These are phyloP conservation scores for Acleris literana DNA, from an alignment of 2,888 invertebrate genomes.

Conservation along the genomic window DNA sequence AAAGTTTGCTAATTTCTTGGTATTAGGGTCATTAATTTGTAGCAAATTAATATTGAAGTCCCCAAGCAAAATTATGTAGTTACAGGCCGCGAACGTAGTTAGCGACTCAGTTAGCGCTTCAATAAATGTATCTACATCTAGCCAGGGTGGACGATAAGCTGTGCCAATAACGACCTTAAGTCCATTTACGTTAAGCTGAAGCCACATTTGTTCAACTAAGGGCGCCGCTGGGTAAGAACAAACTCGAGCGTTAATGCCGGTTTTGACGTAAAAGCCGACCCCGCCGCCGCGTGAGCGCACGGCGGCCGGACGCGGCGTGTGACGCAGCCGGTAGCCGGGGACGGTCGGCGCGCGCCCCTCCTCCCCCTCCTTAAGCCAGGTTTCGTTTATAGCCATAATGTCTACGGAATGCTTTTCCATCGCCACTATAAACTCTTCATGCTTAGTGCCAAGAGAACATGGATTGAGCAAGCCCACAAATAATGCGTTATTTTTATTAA, in stretches of 20 bases:
- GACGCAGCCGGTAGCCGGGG: slow-evolving; percentile 40
- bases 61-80: slow-evolving; percentile 1
- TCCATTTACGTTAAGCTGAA: background rate
- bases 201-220: slow-evolving; percentile 23
- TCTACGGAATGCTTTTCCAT: slow-evolving; percentile 36
- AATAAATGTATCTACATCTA: slow-evolving; percentile 10
- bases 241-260: background rate
- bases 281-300: slow-evolving; percentile 37
- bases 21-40: too few species aligned
- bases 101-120: slow-evolving; percentile 20
- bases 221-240: slow-evolving; percentile 1
- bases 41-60: background rate
- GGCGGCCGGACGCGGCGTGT: slow-evolving; percentile 32
- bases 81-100: slow-evolving; percentile 3
- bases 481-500: too few species aligned
- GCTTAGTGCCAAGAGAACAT: too few species aligned
- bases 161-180: slow-evolving; percentile 9
- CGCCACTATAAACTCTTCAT: too few species aligned
- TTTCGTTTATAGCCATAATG: slow-evolving; percentile 43
- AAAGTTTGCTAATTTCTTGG: too few species aligned
- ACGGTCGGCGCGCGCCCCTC: slow-evolving; percentile 40
- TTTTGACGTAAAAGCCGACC: slow-evolving; percentile 40
- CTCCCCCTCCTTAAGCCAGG: slow-evolving; percentile 42
- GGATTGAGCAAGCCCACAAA: slow-evolving; percentile 38
- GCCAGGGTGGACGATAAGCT: slow-evolving; percentile 21